Base-by-base conservation (phyloP, 2,113 vertebrate species). In the Anhinga rufa region DNA sequence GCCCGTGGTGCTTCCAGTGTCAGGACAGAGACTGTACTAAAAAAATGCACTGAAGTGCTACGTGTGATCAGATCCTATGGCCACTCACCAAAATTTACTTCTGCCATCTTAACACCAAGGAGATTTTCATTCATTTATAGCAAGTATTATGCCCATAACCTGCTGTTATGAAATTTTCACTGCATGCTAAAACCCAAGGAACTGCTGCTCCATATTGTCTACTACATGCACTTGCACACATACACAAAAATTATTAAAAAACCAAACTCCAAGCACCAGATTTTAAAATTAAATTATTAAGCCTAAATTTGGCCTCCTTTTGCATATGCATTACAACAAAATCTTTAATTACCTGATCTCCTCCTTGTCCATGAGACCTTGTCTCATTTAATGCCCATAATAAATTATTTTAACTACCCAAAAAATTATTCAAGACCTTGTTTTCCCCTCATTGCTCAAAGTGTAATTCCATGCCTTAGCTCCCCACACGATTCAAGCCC, bases 61-160 rank as follows among this genome's bases (percentile, higher is more conserved):
- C 2, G 0, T 0, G 28, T 18, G 20, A 78, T 57, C 26, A 60
- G 57, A 70, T 55, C 25, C 5, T 29, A 19, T 1, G 2, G 38
- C 18, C 70, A 25, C 16, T 52, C 22, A 19, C n/a, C 57, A 69
- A 46, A 69, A 62, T 40, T 52, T 31, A 61, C 18, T 69, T 64
- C 44, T 52, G 32, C 36, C 46, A 44, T n/a, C 52, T 48, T 29
- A 88, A 82, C 26, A 57, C 68, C 46, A 70, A 81, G 17, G 34
- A 65, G 8, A 44, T 48, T 69, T 49, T 65, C 2, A 29, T 38
- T 72, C 22, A 52, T 71, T 78, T 64, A 46, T 6, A 40, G 31
- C 5, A 74, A 86, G 52, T 22, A n/a, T 51, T 58, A 77, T 4
- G 42, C 32, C 32, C 6, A 11, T n/a, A 68, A 87, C 4, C 0